Evolutionary conservation across 2,797 vertebrate genomes (phyloP), one percentile per base, ranked within the genome.

Genomic region (Squalus acanthias): DNA sequence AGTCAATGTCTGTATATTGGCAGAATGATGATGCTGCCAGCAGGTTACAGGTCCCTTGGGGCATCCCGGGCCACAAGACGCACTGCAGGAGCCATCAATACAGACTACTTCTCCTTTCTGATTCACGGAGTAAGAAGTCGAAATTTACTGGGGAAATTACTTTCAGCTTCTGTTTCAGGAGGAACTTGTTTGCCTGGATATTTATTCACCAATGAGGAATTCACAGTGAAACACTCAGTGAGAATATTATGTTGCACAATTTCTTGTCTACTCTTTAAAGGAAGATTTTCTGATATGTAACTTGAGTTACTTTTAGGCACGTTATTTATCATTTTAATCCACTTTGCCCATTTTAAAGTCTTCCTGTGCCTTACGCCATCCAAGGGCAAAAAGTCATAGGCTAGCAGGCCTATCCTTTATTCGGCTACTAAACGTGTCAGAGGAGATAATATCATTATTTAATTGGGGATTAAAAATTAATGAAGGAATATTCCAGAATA

Each of bases 91-190:
- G 39, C 93, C 93, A 95, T 72, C 67, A 95, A 50, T 53, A 50
- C 67, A 3, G 9, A 2, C 93, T 53, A 72, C 50, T 95, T 95
- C 46, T 70, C 22, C 4, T 69, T 26, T 24, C n/a, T 70, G 67
- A 95, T 50, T 72, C 93, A 50, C 10, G 9, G 39, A 46, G 8
- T 70, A 95, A 95, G 22, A 72, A 72, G 65, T 95, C n/a, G 24
- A 72, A 67, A 53, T 70, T 95, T 95, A 72, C 22, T 53, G 93
- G 70, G 67, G 67, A 95, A 70, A 95, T 70, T 95, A 95, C 67
- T 95, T 70, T 70, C 93, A 70, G 39, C 2, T 72, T 72, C 93
- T 69, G 39, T n/a, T 39, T 22, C 39, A 20, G 65, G 63, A 94
- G 39, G 26, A 72, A 95, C 65, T 12, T 95, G n/a, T 15, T 95